Conservation (phyloP, 2,113 vertebrate genomes). For the Marmota flaviventris region DNA sequence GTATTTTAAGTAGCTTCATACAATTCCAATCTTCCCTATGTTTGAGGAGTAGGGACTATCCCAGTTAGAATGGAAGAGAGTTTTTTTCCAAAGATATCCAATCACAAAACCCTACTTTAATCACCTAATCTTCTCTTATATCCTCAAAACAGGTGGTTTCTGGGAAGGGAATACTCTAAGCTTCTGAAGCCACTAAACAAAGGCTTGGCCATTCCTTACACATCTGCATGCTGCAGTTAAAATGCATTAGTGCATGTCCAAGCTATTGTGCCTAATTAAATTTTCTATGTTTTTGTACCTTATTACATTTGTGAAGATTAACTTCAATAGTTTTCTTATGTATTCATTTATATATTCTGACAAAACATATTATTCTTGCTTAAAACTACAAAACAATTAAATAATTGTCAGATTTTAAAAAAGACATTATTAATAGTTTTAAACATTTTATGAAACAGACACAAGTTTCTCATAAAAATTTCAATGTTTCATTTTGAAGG, state of each 20-base stretch:
- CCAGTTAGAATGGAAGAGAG: not conserved
- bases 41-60: not conserved
- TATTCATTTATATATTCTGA: not conserved
- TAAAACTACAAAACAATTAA: not conserved
- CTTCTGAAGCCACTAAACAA: not conserved
- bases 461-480: not conserved
- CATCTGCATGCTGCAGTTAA: not conserved
- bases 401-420: slow-evolving; percentile 47
- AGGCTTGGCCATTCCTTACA: not conserved
- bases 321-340: not conserved
- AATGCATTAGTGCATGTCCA: not conserved
- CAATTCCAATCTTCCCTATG: not conserved
- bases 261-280: not conserved
- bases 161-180: not conserved
- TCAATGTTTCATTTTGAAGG: slow-evolving; percentile 32
- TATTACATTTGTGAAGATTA: not conserved
- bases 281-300: not conserved
- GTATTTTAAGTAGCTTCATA: not conserved
- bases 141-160: not conserved
- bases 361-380: not conserved
- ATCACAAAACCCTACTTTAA: not conserved
- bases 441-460: slow-evolving; percentile 57
- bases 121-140: not conserved
- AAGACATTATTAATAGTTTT: slow-evolving; percentile 56
- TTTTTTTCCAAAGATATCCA: not conserved